Evolutionary conservation across 1,140 invertebrate genomes (phyloP).

Genomic region (Myzus persicae): DNA sequence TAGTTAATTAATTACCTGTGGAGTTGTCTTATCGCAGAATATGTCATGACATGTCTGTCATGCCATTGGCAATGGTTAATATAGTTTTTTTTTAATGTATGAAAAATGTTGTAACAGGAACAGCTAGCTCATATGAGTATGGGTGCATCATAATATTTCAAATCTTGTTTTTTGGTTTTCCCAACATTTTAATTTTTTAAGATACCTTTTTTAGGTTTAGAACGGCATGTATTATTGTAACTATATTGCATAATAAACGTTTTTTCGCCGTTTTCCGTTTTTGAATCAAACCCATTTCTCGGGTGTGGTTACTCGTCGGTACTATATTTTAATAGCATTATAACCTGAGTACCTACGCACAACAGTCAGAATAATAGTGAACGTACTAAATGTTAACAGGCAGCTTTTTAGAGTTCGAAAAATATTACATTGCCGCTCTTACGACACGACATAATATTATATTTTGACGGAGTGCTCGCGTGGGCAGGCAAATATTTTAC

Average conservation of each 20-base stretch:
- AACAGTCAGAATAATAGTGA: neutral
- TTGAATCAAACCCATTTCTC: neutral
- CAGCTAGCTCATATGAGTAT: no score
- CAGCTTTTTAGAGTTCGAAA: neutral
- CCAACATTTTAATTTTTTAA: no score
- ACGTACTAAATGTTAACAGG: neutral
- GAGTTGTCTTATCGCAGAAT: neutral
- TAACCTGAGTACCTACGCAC: neutral
- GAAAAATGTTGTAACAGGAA: no score
- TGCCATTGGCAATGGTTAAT: no score
- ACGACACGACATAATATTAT: neutral
- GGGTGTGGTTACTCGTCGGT: neutral
- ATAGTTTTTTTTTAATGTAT: no score
- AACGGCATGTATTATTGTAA: no score
- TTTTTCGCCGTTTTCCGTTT: no score
- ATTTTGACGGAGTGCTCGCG: neutral
- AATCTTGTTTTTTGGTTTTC: no score
- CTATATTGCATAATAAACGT: no score
- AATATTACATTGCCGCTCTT: neutral
- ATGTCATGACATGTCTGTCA: neutral
- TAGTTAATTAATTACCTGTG: neutral
- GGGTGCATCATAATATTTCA: no score
- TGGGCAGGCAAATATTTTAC: neutral
- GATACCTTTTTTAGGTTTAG: no score
- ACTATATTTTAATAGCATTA: no score